Base-by-base conservation (phyloP, 2,113 vertebrate species). In the Crotophaga sulcirostris region DNA sequence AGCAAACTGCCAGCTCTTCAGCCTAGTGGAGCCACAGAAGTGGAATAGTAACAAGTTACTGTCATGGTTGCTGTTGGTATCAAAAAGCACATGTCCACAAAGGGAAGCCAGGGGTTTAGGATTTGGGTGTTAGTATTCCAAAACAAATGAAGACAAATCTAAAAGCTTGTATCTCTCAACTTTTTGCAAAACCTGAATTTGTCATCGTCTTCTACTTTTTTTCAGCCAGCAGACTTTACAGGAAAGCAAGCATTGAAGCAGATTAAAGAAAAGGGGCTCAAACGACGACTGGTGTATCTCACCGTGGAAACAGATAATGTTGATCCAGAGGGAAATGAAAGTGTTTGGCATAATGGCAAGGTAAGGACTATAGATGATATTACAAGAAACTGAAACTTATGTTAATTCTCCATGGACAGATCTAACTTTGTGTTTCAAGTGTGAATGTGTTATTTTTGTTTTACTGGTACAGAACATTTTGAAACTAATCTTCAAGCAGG, bases 261-360 rank as follows among this genome's bases (percentile, higher is more conserved):
- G 94, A 99, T 99, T 97, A 99, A 99, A 98, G 98, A 98, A 63
- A 96, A 98, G 62, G 99, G 99, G 31, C 97, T 99, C 94, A 98
- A 94, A 86, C 98, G 99, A 85, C 99, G 97, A 76, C 97, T 99
- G 54, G 99, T 98, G 1, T 99, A 99, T 97, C 98, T 99, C 94
- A 98, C 97, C 7, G 34, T 99, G 95, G 96, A 98, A 76, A 99
- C 99, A 2, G 98, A 99, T 38, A 82, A 99, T 2, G 94, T 99
- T 6, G 99, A 99, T 97, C 99, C 99, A 0, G 99, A 99, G 95
- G 99, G 99, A 96, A 99, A 99, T 74, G 99, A 99, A 96, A 99
- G 99, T 17, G 90, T 99, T 89, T 99, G 99, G 99, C 94, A 98
- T 88, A 96, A 98, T 16, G 98, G 98, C 93, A 98, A 99, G 98